These are phyloP conservation scores for Gari tellinella DNA, from an alignment of 2,888 invertebrate genomes.

Conservation along the genomic window DNA sequence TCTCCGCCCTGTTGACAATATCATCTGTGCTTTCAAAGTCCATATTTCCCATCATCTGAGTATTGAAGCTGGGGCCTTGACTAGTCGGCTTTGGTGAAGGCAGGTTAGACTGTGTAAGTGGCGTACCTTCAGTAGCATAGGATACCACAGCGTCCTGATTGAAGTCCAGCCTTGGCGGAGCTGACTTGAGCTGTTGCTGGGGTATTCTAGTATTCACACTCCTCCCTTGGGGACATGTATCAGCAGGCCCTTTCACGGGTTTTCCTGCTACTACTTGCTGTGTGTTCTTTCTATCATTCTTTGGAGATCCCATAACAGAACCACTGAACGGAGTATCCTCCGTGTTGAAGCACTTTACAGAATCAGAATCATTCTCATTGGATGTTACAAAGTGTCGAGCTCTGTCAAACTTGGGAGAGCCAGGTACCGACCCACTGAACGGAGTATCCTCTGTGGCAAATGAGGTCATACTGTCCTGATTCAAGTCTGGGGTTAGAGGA, in stretches of 20 bases:
- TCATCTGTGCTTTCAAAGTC: too few species aligned
- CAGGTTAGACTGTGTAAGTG: conserved; percentile 91
- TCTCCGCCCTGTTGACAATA: too few species aligned
- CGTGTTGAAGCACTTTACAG: conserved; percentile 94
- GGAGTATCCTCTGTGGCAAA: conserved; percentile 97
- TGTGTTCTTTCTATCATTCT: not conserved
- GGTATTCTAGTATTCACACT: too few species aligned
- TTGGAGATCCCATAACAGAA: conserved; percentile 94
- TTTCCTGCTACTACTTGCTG: too few species aligned
- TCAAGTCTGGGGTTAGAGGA: conserved; percentile 29
- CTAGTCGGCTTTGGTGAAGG: conserved; percentile 17
- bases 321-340: conserved; percentile 94
- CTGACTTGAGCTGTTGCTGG: too few species aligned
- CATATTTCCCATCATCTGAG: too few species aligned
- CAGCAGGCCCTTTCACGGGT: too few species aligned
- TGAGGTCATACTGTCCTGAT: conserved; percentile 93
- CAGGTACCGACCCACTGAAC: conserved; percentile 92
- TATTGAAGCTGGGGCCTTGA: too few species aligned
- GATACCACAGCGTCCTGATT: conserved; percentile 87
- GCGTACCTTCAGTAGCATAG: conserved; percentile 95
- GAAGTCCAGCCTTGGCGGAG: conserved; percentile 5
- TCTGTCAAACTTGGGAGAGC: conserved; percentile 88
- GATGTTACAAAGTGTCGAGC: conserved; percentile 13
- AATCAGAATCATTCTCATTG: conserved; percentile 87
- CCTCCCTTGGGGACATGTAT: too few species aligned